These are phyloP conservation scores for Crocodylus rhombifer DNA, from an alignment of 2,797 vertebrate species.

Conservation along the genomic window DNA sequence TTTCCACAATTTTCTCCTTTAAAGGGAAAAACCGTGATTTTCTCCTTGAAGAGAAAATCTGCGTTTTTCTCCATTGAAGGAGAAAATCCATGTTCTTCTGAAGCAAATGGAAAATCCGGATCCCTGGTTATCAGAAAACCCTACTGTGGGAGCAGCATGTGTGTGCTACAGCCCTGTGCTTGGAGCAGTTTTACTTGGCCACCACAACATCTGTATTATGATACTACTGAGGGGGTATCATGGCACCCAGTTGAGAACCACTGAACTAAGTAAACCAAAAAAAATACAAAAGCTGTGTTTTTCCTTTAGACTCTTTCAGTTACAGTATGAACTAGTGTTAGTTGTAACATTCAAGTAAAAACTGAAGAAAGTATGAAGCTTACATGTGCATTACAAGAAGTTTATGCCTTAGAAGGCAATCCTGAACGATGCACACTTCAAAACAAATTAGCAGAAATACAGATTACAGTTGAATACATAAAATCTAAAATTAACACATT, in stretches of 20 bases:
- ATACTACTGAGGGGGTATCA: background rate
- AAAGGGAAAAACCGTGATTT: no score
- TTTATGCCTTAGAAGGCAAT: background rate
- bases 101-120: no score
- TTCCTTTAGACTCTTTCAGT: background rate
- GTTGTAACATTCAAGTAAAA: background rate
- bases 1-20: no score
- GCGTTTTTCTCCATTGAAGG: no score
- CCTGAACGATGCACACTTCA: background rate
- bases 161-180: no score
- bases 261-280: background rate
- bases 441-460: background rate
- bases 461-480: background rate
- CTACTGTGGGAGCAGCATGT: no score
- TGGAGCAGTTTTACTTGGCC: no score
- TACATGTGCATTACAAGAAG: background rate
- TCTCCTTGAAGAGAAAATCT: no score
- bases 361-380: background rate
- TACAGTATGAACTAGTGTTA: background rate
- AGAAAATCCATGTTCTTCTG: no score
- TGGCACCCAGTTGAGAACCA: background rate
- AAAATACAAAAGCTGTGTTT: background rate
- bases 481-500: background rate
- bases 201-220: background rate
- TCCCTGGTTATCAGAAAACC: no score